Evolutionary conservation across 2,888 invertebrate species (phyloP).

Genomic region (Bombyx huttoni): DNA sequence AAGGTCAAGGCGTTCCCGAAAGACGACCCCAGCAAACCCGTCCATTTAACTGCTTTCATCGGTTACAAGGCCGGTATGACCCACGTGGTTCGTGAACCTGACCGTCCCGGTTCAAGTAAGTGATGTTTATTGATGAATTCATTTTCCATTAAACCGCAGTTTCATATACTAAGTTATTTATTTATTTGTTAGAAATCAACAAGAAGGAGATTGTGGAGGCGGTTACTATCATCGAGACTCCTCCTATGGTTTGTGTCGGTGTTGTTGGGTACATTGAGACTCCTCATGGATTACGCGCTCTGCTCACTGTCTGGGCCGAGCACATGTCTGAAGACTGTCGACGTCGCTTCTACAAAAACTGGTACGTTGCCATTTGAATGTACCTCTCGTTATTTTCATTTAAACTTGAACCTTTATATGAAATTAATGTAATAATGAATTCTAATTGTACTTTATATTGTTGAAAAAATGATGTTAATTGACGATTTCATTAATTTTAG

Average conservation of each 20-base stretch:
- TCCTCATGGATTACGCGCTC: slow-evolving; percentile 94
- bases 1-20: slow-evolving; percentile 99
- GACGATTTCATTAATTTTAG: not conserved
- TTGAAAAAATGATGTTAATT: not conserved
- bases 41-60: slow-evolving; percentile 97
- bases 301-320: slow-evolving; percentile 98
- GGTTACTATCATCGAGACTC: slow-evolving; percentile 97
- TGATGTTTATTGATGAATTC: slow-evolving; percentile 20
- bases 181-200: slow-evolving; percentile 85
- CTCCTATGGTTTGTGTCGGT: slow-evolving; percentile 98
- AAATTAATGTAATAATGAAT: no score
- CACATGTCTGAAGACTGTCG: slow-evolving; percentile 99
- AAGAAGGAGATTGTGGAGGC: slow-evolving; percentile 99
- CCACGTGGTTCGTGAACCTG: slow-evolving; percentile 98
- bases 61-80: slow-evolving; percentile 99
- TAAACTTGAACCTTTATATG: not conserved
- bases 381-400: not conserved
- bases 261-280: slow-evolving; percentile 99
- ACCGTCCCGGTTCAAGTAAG: slow-evolving; percentile 98
- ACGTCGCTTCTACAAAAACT: slow-evolving; percentile 99
- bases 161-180: not conserved
- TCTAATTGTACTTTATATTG: no score
- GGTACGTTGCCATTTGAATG: slow-evolving; percentile 74
- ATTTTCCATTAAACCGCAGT: not conserved
- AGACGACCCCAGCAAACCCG: slow-evolving; percentile 96